Conservation (phyloP, 2,113 vertebrate species). For the Axis porcinus region DNA sequence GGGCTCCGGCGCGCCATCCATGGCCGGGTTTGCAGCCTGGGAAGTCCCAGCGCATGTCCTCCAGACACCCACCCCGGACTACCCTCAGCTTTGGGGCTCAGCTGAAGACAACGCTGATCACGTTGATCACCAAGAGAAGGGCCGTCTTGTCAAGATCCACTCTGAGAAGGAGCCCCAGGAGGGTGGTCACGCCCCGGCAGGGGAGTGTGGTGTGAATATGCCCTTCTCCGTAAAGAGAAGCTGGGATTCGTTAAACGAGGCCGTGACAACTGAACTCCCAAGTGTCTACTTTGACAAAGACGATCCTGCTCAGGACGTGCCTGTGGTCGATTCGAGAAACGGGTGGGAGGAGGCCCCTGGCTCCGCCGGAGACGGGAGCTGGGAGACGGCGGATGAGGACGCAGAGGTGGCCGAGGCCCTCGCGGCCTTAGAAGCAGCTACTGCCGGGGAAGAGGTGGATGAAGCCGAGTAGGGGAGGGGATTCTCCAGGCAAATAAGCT, state of each 20-base stretch:
- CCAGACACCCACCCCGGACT: constrained; percentile 56
- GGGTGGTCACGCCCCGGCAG: background rate
- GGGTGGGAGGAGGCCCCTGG: background rate
- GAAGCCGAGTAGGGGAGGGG: constrained; percentile 70
- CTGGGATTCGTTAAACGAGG: constrained; percentile 4
- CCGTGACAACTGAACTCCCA: background rate
- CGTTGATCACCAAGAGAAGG: background rate
- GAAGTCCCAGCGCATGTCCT: background rate
- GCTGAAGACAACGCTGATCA: background rate
- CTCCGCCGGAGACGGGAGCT: background rate
- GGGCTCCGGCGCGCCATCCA: background rate
- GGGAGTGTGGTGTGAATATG: background rate
- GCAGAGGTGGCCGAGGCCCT: constrained; percentile 93
- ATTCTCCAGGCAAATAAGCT: background rate
- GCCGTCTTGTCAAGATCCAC: background rate
- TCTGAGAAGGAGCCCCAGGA: background rate
- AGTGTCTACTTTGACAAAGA: background rate
- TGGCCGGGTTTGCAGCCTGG: background rate
- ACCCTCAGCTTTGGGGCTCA: background rate
- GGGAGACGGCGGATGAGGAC: constrained; percentile 80
- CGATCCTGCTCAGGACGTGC: accelerated
- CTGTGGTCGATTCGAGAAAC: background rate
- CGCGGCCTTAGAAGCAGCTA: constrained; percentile 93
- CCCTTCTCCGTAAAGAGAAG: background rate
- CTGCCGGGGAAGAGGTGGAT: constrained; percentile 87